These are phyloP conservation scores for Eptatretus burgeri DNA, from an alignment of 2,113 vertebrate genomes.

Conservation along the genomic window DNA sequence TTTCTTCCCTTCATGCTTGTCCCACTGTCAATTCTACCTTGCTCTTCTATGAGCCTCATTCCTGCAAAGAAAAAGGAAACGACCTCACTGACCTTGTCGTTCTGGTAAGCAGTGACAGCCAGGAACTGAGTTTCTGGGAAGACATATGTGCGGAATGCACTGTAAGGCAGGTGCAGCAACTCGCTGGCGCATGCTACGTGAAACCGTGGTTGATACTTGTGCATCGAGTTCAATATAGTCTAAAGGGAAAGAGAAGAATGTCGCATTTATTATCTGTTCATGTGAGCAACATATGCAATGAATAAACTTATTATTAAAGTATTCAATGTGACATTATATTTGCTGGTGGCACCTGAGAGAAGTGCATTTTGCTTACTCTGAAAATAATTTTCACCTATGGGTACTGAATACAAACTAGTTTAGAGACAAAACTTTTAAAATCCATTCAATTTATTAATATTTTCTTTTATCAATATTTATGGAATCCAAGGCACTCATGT, in stretches of 20 bases:
- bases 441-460: no score
- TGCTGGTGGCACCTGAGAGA: no score
- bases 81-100: constrained; percentile 57
- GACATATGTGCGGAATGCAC: constrained; percentile 87
- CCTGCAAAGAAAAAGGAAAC: background rate
- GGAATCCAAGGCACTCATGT: no score
- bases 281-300: no score
- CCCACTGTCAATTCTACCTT: background rate
- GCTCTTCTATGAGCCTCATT: background rate
- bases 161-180: constrained; percentile 81
- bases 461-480: no score
- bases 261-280: no score
- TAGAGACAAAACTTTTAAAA: no score
- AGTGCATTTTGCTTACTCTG: no score
- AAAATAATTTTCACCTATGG: no score
- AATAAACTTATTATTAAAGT: no score
- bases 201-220: constrained; percentile 93
- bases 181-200: constrained; percentile 93
- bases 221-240: constrained; percentile 96
- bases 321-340: no score
- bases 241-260: constrained; percentile 15
- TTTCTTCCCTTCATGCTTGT: background rate
- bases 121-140: constrained; percentile 97
- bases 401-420: no score
- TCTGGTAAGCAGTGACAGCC: constrained; percentile 92